Base-by-base conservation (phyloP, 2,888 invertebrate species). In the Euzetes globulus region DNA sequence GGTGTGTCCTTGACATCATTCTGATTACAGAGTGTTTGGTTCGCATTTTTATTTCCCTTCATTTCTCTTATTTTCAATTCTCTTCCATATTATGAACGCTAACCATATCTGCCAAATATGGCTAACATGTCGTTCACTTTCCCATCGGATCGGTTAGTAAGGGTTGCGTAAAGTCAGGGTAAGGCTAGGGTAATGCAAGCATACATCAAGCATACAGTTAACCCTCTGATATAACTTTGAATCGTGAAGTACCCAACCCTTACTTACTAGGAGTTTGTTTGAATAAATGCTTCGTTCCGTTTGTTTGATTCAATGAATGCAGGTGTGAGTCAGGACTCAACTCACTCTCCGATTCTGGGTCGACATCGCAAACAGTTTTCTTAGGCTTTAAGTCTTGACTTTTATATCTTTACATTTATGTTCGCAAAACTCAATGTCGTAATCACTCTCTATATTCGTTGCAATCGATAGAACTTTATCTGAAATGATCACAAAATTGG, bases 241-340 rank as follows among this genome's bases (percentile, higher is more conserved):
- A 65, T 65, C 37, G 65, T 65, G 17, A 65, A 65, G 37, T 65
- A 65, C 65, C 65, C 29, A 65, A 65, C 65, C 65, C 37, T 37
- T 7, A 17, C 6, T 65, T 41, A 33, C 65, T 65, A 41, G n/a
- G 29, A 17, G n/a, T 37, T n/a, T 65, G 37, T 65, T 58, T 65
- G 65, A 65, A 65, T 65, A 65, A 65, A 65, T 65, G 37, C 65
- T 65, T 65, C 65, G 65, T 65, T 65, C 65, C 65, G 65, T 65
- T 65, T 33, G 33, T 65, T 65, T 33, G 37, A 37, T 65, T 65
- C 37, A 65, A 65, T 65, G 37, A 65, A 65, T 65, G 65, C 65
- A 65, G 65, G 65, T 65, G 65, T 65, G 65, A 65, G 37, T 33
- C 19, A 37, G n/a, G 29, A 65, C 13, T 37, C n/a, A n/a, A n/a